Evolutionary conservation across 2,888 invertebrate species (phyloP).

Genomic region (Sphaerophoria rueppellii): DNA sequence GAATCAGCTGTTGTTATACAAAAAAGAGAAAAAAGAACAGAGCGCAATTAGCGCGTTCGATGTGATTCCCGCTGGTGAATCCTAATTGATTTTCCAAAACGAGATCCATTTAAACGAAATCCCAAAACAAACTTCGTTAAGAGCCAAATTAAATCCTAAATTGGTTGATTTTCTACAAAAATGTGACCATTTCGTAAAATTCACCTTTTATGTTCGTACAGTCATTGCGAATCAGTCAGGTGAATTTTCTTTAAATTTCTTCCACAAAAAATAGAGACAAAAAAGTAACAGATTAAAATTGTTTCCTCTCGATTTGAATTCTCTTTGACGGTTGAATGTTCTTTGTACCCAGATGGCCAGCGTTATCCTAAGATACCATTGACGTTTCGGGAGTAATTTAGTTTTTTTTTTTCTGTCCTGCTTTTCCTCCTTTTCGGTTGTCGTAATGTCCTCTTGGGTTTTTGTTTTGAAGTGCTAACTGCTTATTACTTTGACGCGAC

Average conservation of each 20-base stretch:
- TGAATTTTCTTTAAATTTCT: conserved; percentile 52
- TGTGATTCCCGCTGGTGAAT: too few relatives aligned
- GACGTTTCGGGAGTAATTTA: conserved; percentile 25
- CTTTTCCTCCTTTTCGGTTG: conserved; percentile 10
- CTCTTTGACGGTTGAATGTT: conserved; percentile 11
- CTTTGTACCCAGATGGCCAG: not conserved
- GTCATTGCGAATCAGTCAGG: conserved; percentile 39
- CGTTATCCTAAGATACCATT: conserved; percentile 36
- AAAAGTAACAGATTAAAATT: conserved; percentile 5
- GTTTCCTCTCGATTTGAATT: conserved; percentile 50
- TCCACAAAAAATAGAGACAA: conserved; percentile 1
- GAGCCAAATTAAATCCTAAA: too few relatives aligned
- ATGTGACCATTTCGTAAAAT: not conserved
- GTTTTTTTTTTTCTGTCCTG: not conserved
- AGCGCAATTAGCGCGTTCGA: too few relatives aligned
- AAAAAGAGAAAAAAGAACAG: too few relatives aligned
- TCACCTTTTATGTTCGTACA: not conserved
- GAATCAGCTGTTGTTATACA: too few relatives aligned
- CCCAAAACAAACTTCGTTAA: not conserved
- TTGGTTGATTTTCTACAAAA: too few relatives aligned
- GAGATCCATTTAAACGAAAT: not conserved
- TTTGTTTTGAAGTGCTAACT: conserved; percentile 73
- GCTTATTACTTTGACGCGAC: conserved; percentile 67
- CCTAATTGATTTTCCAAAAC: too few relatives aligned
- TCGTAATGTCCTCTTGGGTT: conserved; percentile 26